phyloP scores from a whole-genome alignment of 2,888 invertebrate species.

The Drosophila flavopinicola region DNA sequence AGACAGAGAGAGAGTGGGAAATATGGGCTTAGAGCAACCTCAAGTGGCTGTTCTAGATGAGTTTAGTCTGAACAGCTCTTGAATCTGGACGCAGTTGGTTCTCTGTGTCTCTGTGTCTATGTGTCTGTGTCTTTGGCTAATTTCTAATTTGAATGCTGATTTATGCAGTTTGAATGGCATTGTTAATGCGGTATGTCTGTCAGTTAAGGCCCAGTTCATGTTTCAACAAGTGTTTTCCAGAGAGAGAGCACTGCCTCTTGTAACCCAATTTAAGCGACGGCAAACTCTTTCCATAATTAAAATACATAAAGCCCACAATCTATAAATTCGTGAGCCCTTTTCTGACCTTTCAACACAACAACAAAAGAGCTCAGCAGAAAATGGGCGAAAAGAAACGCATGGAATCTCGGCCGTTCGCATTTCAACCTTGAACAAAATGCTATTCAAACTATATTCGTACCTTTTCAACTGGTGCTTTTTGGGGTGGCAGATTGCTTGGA shows the following conservation, averaged over 20 bases:
- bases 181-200: slow-evolving; percentile 54
- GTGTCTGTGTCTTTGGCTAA: slow-evolving; percentile 54
- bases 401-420: slow-evolving; percentile 20
- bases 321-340: slow-evolving; percentile 7
- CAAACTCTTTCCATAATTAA: slow-evolving; percentile 45
- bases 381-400: not conserved
- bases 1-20: not conserved
- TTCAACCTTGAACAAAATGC: slow-evolving; percentile 43
- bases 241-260: not conserved
- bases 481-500: slow-evolving; percentile 49
- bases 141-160: slow-evolving; percentile 81
- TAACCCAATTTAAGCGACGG: not conserved
- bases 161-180: slow-evolving; percentile 73
- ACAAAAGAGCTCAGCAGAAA: slow-evolving; percentile 1
- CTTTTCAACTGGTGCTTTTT: slow-evolving; percentile 41
- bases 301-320: slow-evolving; percentile 11
- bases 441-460: slow-evolving; percentile 52
- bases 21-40: slow-evolving; percentile 24
- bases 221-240: slow-evolving; percentile 50
- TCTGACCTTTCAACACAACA: slow-evolving; percentile 26
- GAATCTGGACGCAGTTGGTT: slow-evolving; percentile 50
- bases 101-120: slow-evolving; percentile 21
- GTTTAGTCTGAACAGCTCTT: slow-evolving; percentile 47
- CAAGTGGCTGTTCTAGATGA: slow-evolving; percentile 55
- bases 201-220: slow-evolving; percentile 16